Evolutionary conservation across 2,797 vertebrate species (phyloP).

Genomic region (Macropus fuliginosus): DNA sequence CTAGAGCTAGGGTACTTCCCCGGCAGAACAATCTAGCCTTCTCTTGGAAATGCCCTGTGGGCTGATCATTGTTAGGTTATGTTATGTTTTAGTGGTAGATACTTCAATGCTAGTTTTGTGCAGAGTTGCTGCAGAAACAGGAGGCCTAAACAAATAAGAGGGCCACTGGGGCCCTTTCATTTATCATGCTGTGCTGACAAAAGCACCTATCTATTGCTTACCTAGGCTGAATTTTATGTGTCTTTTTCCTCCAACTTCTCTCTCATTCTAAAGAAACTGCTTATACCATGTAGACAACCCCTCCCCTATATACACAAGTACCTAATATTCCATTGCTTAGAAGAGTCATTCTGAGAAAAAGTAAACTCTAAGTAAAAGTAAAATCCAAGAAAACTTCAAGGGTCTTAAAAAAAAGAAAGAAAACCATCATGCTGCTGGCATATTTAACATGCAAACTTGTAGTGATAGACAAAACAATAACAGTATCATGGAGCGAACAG

Average conservation of each 20-base stretch:
- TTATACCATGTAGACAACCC: neutral
- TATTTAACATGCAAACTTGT: neutral
- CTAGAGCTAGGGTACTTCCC: conserved; percentile 81
- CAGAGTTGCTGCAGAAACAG: conserved; percentile 90
- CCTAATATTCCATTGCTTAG: conserved; percentile 54
- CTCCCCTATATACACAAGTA: conserved; percentile 58
- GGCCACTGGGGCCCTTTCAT: conserved; percentile 89
- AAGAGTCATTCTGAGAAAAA: conserved; percentile 60
- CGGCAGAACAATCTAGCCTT: conserved; percentile 91
- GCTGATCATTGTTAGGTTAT: conserved; percentile 91
- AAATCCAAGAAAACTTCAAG: conserved; percentile 11
- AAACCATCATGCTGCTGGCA: neutral
- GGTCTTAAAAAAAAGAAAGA: neutral
- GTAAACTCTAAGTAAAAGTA: conserved; percentile 18
- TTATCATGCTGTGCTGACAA: conserved; percentile 89
- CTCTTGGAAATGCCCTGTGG: conserved; percentile 90
- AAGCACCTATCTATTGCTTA: conserved; percentile 67
- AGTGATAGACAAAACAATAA: neutral
- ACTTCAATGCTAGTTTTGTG: conserved; percentile 91
- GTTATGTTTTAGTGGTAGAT: conserved; percentile 93
- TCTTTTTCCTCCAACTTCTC: neutral
- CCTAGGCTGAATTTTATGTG: conserved; percentile 59
- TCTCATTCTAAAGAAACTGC: conserved; percentile 62
- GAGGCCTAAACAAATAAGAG: conserved; percentile 91
- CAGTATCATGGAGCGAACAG: accelerated